Evolutionary conservation across 1,140 invertebrate species (phyloP).

Genomic region (Heterodera carotae): DNA sequence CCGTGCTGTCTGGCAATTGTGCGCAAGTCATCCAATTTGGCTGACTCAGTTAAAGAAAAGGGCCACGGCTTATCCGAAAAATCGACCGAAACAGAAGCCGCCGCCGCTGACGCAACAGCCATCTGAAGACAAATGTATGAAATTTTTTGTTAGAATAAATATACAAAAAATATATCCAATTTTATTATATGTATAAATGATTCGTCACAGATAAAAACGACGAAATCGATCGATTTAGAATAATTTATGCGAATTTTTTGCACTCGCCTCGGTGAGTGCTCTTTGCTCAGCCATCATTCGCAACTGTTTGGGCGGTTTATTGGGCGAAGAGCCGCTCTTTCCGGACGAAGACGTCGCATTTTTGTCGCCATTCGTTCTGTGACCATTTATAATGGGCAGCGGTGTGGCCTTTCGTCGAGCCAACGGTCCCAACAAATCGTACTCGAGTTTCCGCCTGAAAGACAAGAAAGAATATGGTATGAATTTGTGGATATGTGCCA

Average conservation of each 20-base stretch:
- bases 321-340: background rate
- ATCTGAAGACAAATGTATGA: background rate
- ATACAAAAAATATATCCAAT: too few species aligned
- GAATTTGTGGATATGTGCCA: too few species aligned
- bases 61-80: background rate
- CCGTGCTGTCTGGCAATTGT: background rate
- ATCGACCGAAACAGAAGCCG: background rate
- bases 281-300: slow-evolving; percentile 4
- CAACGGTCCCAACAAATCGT: slow-evolving; percentile 19
- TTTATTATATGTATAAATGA: too few species aligned
- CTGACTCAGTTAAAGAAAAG: background rate
- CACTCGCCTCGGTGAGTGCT: background rate
- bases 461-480: too few species aligned
- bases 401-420: slow-evolving; percentile 3
- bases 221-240: background rate
- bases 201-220: background rate
- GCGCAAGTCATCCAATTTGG: background rate
- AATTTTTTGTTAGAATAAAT: background rate
- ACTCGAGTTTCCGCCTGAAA: slow-evolving; percentile 24
- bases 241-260: background rate
- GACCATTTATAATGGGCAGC: background rate
- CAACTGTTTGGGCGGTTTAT: slow-evolving; percentile 5
- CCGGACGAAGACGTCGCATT: background rate
- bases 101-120: background rate
- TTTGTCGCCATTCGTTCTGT: background rate